Evolutionary conservation across 2,797 vertebrate species (phyloP), one percentile per base, ranked within the genome.

Genomic region (Melanotaenia boesemani): DNA sequence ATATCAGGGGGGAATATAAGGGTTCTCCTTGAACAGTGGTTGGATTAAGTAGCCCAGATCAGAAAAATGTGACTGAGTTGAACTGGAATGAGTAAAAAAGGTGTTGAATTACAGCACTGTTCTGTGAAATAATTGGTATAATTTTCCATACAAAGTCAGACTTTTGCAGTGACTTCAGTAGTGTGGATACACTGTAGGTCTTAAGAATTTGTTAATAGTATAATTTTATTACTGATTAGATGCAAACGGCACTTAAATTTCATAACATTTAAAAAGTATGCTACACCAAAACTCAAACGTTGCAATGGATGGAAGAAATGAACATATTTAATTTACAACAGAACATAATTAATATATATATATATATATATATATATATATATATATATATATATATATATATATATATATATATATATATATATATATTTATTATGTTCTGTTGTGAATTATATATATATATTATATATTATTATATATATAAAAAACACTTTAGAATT

Each of bases 21-120:
- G 65, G 56, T 64, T 73, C 50, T 34, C 6, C 32, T 63, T 16
- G 55, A 86, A 32, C 37, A 41, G 54, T 55, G 56, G 78, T 61
- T 60, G 56, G 63, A 55, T 83, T 63, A 50, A 56, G 67, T 22
- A 74, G 56, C 46, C 28, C 13, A 8, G 59, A 78, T 44, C 5
- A 39, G 41, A 36, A 70, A 63, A 62, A 67, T 66, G 48, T 71
- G 48, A 64, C 41, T 9, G 2, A 26, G 61, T 69, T 82, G 64
- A 83, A 62, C 20, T 61, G 4, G 34, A 74, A 64, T 56, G 54
- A 56, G 63, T 66, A 12, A 28, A 37, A 3, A 72, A n/a, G 63
- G 16, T 32, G 24, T 48, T 75, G 28, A 59, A 44, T 36, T 58
- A n/a, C 66, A 32, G 58, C 20, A 16, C 26, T 2, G 44, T 52